Percentiles rank a stretch among this genome's conserved stretches.
Conservation (phyloP, 1,140 invertebrate genomes). For the Cardiocondyla obscurior region DNA sequence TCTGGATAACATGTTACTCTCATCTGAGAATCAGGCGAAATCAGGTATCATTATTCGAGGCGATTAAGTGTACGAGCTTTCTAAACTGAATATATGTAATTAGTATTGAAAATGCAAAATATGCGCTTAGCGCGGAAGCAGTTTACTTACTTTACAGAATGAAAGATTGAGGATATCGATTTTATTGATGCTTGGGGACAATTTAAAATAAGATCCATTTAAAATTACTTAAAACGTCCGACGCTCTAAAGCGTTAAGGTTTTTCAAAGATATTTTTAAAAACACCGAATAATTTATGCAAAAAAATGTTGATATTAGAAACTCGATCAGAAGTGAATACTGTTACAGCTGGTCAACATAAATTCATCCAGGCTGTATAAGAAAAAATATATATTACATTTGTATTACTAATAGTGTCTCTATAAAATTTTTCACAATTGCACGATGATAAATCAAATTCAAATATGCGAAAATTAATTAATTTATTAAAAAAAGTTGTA, state of each 20-base stretch:
- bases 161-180: slow-evolving; percentile 2
- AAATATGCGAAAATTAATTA: neutral
- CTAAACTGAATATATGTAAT: slow-evolving; percentile 59
- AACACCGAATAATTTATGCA: neutral
- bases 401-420: neutral
- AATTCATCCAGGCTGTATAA: neutral
- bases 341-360: neutral
- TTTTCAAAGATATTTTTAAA: neutral
- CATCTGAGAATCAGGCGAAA: neutral
- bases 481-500: slow-evolving; percentile 38
- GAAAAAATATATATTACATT: slow-evolving; percentile 15
- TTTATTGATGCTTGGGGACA: neutral
- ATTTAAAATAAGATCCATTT: neutral
- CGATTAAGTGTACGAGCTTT: slow-evolving; percentile 54
- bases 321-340: neutral
- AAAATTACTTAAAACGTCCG: neutral
- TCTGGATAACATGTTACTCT: neutral
- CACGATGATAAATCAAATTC: slow-evolving; percentile 45
- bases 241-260: neutral
- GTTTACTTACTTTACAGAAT: slow-evolving; percentile 53
- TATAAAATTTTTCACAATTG: slow-evolving; percentile 54
- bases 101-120: slow-evolving; percentile 71
- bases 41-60: slow-evolving; percentile 6
- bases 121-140: slow-evolving; percentile 64
- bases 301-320: neutral